These are phyloP conservation scores for Micropoecilia bifurca DNA, from an alignment of 2,797 vertebrate species.

Conservation along the genomic window DNA sequence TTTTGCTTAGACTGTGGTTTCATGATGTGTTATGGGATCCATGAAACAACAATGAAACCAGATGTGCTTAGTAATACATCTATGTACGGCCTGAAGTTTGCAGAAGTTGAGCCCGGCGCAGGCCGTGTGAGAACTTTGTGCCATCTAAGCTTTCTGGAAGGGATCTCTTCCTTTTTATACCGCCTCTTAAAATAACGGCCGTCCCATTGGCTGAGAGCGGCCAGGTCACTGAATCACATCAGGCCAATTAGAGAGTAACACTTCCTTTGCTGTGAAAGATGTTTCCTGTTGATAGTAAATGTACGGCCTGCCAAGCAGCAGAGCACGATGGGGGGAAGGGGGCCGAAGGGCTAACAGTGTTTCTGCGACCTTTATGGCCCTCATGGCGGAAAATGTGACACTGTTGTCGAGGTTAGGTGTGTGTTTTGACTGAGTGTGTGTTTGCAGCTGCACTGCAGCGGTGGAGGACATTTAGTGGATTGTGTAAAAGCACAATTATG, in stretches of 20 bases:
- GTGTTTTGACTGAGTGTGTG: constrained; percentile 64
- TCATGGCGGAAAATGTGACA: constrained; percentile 77
- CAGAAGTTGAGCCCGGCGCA: constrained; percentile 65
- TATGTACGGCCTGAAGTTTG: constrained; percentile 59
- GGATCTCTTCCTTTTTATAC: constrained; percentile 86
- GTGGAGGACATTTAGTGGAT: constrained; percentile 26
- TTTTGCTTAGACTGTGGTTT: constrained; percentile 80
- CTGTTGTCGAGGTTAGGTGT: constrained; percentile 61
- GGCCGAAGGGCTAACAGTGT: constrained; percentile 71
- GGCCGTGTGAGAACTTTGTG: constrained; percentile 63
- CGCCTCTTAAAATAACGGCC: constrained; percentile 91
- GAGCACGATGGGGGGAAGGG: constrained; percentile 42
- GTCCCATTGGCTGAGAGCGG: constrained; percentile 85
- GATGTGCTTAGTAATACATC: constrained; percentile 78
- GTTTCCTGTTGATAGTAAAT: constrained; percentile 96
- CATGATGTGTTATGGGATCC: constrained; percentile 73
- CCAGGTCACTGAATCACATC: constrained; percentile 84
- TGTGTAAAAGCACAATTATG: not conserved
- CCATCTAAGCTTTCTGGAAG: constrained; percentile 66
- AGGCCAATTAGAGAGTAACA: constrained; percentile 88
- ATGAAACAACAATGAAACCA: constrained; percentile 79
- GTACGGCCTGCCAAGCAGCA: constrained; percentile 55
- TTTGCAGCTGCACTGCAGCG: constrained; percentile 21
- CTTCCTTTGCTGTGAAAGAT: constrained; percentile 94
- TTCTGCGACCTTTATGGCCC: constrained; percentile 80